Percentiles rank a stretch among this genome's conserved stretches.
Conservation (phyloP, 2,113 vertebrate genomes). For the Cyprinodon brontotheroides region DNA sequence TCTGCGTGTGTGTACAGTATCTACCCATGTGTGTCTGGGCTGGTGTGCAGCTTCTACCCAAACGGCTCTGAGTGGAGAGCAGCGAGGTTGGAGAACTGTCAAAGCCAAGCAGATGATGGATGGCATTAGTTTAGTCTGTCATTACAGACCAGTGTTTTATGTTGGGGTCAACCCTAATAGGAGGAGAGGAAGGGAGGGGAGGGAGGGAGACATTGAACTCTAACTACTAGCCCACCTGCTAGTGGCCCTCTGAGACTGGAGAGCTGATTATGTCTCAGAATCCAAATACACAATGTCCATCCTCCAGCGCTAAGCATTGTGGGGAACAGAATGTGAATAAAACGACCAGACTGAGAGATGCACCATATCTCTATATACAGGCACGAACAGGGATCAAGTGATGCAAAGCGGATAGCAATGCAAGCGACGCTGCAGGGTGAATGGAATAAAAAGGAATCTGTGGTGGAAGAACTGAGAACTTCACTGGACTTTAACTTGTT, state of each 20-base stretch:
- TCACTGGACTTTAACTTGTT: no score
- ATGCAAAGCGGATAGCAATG: no score
- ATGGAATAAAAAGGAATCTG: no score
- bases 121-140: constrained; percentile 90
- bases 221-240: no score
- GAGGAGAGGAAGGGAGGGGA: constrained; percentile 25
- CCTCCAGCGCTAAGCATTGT: not conserved
- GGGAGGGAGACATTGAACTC: not conserved
- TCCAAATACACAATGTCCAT: not conserved
- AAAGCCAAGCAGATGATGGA: constrained; percentile 86
- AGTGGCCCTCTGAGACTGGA: not conserved
- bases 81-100: constrained; percentile 69
- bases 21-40: constrained; percentile 11
- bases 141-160: constrained; percentile 88
- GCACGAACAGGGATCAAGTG: no score
- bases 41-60: constrained; percentile 27
- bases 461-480: no score
- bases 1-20: constrained; percentile 2
- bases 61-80: constrained; percentile 66
- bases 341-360: no score
- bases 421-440: no score
- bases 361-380: no score
- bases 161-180: constrained; percentile 84
- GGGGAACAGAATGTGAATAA: no score
- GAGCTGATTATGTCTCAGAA: not conserved